Base-by-base conservation (phyloP, 2,888 invertebrate genomes). In the Leptinotarsa rubiginosa region DNA sequence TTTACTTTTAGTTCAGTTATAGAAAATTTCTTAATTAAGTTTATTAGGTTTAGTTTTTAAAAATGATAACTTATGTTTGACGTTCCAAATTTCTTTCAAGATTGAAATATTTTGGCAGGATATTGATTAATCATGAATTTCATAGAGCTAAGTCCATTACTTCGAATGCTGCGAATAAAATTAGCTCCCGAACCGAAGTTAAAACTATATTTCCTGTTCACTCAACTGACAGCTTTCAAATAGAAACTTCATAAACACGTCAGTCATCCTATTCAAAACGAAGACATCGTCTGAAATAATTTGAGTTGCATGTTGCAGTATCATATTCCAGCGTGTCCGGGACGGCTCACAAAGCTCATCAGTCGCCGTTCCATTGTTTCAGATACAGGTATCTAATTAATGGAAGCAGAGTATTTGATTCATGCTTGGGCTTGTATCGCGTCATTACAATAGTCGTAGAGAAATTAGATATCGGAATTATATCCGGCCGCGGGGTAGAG, bases 311-410 rank as follows among this genome's bases (percentile, higher is more conserved):
- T 49, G 41, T 15, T 22, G 20, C 25, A 41, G 56, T 69, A 69
- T 69, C 59, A 31, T 69, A 56, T 69, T 69, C 69, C 69, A 41
- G 56, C 69, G 12, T 59, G 69, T 59, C 69, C 20, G 69, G 41
- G 41, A 16, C 56, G 22, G 41, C 31, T 62, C 62, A 62, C 62
- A 62, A 62, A 62, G 41, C 62, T 62, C 62, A 62, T 56, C 69
- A 56, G 67, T 50, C 52, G 77, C 75, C 72, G 73, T 72, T 77
- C 78, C 75, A 81, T 81, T 81, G 80, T 81, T 75, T 77, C 76
- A 70, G 69, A 72, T 80, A 78, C 81, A 80, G 79, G 80, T 81
- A 80, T 81, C 80, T 81, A 81, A 81, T 81, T 81, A 81, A 81
- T 80, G 80, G 77, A 73, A 76, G 72, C 75, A 50, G 77, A 70